Percentiles rank a stretch among this genome's conserved stretches.
phyloP scores from a whole-genome alignment of 2,888 invertebrate genomes.

The Cataglyphis rosenhaueri region DNA sequence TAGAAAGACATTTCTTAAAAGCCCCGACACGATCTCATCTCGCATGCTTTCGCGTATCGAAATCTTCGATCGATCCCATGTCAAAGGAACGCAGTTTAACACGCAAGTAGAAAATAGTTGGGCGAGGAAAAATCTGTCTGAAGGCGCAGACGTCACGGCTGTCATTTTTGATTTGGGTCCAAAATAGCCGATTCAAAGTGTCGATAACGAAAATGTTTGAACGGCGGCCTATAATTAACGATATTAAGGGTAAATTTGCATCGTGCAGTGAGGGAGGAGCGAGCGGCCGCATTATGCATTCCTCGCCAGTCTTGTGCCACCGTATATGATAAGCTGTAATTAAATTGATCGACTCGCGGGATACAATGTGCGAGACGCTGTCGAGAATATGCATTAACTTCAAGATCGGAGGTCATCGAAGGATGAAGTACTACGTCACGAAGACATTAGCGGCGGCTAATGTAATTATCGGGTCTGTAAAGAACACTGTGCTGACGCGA shows the following conservation, averaged over 20 bases:
- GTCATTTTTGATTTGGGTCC: slow-evolving; percentile 70
- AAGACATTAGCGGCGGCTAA: slow-evolving; percentile 24
- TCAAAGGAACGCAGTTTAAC: slow-evolving; percentile 21
- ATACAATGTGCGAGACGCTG: slow-evolving; percentile 54
- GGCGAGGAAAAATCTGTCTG: slow-evolving; percentile 23
- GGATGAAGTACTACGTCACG: not conserved
- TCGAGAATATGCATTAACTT: slow-evolving; percentile 64
- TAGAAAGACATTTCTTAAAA: slow-evolving; percentile 29
- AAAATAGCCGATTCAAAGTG: slow-evolving; percentile 58
- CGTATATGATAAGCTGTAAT: slow-evolving; percentile 79
- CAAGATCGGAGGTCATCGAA: slow-evolving; percentile 57
- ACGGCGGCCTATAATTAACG: slow-evolving; percentile 80
- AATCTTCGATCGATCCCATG: slow-evolving; percentile 37
- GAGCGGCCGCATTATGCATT: slow-evolving; percentile 73
- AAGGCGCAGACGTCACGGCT: slow-evolving; percentile 50
- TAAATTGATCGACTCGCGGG: slow-evolving; percentile 78
- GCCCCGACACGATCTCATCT: slow-evolving; percentile 25
- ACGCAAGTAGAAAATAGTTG: slow-evolving; percentile 16
- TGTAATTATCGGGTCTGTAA: slow-evolving; percentile 16
- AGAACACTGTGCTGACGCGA: not conserved
- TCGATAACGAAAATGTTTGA: slow-evolving; percentile 81
- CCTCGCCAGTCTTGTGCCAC: slow-evolving; percentile 71
- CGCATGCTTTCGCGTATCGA: slow-evolving; percentile 27
- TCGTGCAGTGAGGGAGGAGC: slow-evolving; percentile 35
- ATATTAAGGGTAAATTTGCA: slow-evolving; percentile 71